phyloP scores from a whole-genome alignment of 2,888 invertebrate genomes.

The Alloscopus bannaensis region DNA sequence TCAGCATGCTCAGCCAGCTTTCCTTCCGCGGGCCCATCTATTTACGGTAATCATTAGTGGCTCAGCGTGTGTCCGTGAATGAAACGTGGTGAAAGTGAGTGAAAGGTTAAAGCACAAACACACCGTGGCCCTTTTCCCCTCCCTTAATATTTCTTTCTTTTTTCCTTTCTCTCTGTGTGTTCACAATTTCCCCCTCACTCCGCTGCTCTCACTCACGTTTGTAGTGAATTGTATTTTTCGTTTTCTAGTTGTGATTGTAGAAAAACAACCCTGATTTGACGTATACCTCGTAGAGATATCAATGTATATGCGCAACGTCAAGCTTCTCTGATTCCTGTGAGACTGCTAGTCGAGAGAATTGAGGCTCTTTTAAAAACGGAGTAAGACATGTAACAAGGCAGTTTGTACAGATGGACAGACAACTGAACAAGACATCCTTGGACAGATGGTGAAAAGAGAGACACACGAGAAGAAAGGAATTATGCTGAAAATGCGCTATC shows the following conservation, averaged over 20 bases:
- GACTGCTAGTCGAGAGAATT: conserved; percentile 8
- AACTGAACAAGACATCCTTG: conserved; percentile 56
- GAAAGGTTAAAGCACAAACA: conserved; percentile 63
- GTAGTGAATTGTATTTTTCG: too few species aligned
- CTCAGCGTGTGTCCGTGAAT: conserved; percentile 65
- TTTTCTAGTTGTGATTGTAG: too few species aligned
- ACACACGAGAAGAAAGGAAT: conserved; percentile 39
- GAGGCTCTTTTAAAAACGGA: too few species aligned
- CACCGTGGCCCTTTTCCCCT: background rate
- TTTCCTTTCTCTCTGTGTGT: conserved; percentile 14
- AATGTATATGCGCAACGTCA: too few species aligned
- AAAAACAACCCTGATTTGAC: too few species aligned
- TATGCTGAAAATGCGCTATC: conserved; percentile 59
- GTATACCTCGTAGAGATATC: too few species aligned
- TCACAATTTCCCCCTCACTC: too few species aligned
- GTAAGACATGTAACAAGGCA: conserved; percentile 53
- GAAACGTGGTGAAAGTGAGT: conserved; percentile 58
- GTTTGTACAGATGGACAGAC: conserved; percentile 57
- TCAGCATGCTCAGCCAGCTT: conserved; percentile 65
- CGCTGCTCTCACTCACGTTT: too few species aligned
- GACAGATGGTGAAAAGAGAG: conserved; percentile 48
- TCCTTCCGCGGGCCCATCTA: conserved; percentile 64
- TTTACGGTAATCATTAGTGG: conserved; percentile 67
- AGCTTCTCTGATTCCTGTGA: too few species aligned
- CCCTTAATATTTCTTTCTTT: conserved; percentile 18